Evolutionary conservation across 1,140 invertebrate species (phyloP).

Genomic region (Cotesia glomerata): DNA sequence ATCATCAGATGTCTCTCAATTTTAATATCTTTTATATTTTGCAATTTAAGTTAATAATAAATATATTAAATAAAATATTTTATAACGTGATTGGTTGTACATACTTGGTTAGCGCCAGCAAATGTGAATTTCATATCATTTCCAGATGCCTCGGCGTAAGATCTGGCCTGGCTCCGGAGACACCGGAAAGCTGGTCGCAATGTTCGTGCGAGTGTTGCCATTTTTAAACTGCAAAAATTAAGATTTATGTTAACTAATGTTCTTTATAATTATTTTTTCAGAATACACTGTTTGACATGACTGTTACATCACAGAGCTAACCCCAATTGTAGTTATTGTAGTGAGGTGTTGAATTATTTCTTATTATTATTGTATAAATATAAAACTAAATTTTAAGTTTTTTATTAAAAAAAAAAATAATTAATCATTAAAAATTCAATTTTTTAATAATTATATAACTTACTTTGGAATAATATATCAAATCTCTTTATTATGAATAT

Average conservation of each 20-base stretch:
- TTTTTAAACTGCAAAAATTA: slow-evolving; percentile 39
- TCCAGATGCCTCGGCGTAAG: slow-evolving; percentile 68
- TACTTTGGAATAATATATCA: no score
- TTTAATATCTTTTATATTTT: no score
- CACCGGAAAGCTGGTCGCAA: slow-evolving; percentile 52
- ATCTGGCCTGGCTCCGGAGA: slow-evolving; percentile 55
- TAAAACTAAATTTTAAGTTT: no score
- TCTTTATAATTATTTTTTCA: slow-evolving; percentile 1
- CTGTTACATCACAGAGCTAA: slow-evolving; percentile 51
- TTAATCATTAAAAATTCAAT: no score
- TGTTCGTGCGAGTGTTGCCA: slow-evolving; percentile 53
- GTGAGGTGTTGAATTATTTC: no score
- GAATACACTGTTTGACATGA: slow-evolving; percentile 11
- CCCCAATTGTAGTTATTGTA: no score
- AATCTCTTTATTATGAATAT: no score
- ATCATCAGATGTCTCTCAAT: no score
- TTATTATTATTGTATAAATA: no score
- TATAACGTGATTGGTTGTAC: slow-evolving; percentile 13
- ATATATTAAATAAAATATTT: slow-evolving; percentile 8
- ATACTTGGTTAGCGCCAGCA: slow-evolving; percentile 84
- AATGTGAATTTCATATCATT: slow-evolving; percentile 86
- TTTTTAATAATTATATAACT: no score
- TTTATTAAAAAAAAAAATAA: no score
- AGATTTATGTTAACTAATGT: neutral
- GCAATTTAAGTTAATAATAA: no score